A percentile compares a stretch with the other conserved stretches of the same genome.
Evolutionary conservation across 64 coral and sea anemone species (phyloP).

Genomic region (Pachyseris speciosa): DNA sequence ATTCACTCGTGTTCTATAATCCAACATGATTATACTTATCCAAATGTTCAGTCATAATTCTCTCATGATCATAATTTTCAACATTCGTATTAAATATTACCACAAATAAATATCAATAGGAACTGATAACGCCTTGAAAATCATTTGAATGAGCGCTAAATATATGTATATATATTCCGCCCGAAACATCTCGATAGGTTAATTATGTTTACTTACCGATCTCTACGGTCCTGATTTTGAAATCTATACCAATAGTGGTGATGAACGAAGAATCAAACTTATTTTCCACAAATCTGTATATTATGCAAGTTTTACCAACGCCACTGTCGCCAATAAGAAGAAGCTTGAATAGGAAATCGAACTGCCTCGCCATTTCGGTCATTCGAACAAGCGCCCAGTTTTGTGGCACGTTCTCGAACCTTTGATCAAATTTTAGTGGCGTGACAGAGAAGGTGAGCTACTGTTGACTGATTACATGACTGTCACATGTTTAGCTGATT

Average conservation of each 20-base stretch:
- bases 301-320: slow-evolving; percentile 95
- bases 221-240: slow-evolving; percentile 95
- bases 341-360: slow-evolving; percentile 94
- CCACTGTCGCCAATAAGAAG: slow-evolving; percentile 94
- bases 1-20: not conserved
- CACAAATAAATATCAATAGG: not conserved
- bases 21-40: not conserved
- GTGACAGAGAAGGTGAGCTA: not conserved
- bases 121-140: too few species aligned
- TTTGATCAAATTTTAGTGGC: slow-evolving; percentile 17
- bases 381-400: not conserved
- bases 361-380: slow-evolving; percentile 73
- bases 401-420: not conserved
- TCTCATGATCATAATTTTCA: not conserved
- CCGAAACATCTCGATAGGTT: not conserved
- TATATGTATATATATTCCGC: too few species aligned
- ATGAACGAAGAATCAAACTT: slow-evolving; percentile 93
- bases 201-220: slow-evolving; percentile 58
- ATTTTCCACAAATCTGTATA: slow-evolving; percentile 93
- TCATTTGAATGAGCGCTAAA: too few species aligned
- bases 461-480: not conserved
- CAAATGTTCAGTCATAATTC: not conserved
- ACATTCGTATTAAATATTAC: not conserved
- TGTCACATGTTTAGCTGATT: not conserved
- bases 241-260: slow-evolving; percentile 96